These are phyloP conservation scores for Crossaster papposus DNA, from an alignment of 53 echinoderm and acorn worm species.

Conservation along the genomic window DNA sequence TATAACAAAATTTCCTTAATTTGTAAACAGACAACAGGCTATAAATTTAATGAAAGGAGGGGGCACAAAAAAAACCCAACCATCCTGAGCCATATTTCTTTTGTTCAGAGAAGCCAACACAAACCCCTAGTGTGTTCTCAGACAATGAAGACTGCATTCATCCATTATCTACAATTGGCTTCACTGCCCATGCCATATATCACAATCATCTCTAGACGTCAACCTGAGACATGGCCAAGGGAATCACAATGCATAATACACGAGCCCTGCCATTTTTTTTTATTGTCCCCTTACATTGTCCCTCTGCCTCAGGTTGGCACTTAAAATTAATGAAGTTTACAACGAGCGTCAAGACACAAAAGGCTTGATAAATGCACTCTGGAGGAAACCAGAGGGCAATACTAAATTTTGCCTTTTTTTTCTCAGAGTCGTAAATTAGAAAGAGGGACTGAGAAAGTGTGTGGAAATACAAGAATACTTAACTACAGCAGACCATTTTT, in stretches of 20 bases:
- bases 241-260: slow-evolving; percentile 44
- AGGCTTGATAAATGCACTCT: slow-evolving; percentile 2
- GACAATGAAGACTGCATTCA: slow-evolving; percentile 20
- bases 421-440: neutral
- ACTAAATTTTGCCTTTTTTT: neutral
- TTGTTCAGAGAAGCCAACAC: slow-evolving; percentile 2
- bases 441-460: neutral
- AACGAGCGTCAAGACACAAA: slow-evolving; percentile 38
- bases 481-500: no score
- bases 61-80: neutral
- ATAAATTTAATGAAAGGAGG: neutral
- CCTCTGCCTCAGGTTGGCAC: slow-evolving; percentile 39
- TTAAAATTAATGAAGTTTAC: slow-evolving; percentile 61
- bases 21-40: neutral
- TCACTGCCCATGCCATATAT: slow-evolving; percentile 7
- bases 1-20: neutral
- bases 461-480: neutral
- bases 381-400: neutral
- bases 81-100: neutral
- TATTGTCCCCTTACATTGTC: slow-evolving; percentile 17
- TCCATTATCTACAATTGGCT: slow-evolving; percentile 52
- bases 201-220: slow-evolving; percentile 9
- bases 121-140: neutral
- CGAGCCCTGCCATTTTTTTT: slow-evolving; percentile 6
- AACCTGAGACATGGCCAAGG: slow-evolving; percentile 36